Base-by-base conservation (phyloP, 2,113 vertebrate genomes). In the Toxotes chatareus region DNA sequence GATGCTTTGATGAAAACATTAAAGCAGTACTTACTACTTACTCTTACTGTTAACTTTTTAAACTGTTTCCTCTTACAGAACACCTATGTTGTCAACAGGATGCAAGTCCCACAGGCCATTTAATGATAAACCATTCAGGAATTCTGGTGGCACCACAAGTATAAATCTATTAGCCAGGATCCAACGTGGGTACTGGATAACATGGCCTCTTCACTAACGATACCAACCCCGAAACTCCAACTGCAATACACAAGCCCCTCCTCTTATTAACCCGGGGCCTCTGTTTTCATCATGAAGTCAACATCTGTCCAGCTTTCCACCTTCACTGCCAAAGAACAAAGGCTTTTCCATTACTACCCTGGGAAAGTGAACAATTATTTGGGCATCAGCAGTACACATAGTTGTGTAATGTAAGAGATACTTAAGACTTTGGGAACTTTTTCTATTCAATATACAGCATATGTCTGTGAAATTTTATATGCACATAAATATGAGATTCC, bases 301-400 rank as follows among this genome's bases (percentile, higher is more conserved):
- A 86, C 76, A 86, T 91, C 77, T 90, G 85, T 93, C 92, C 88
- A 91, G 85, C 82, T 95, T 94, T 94, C 94, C 94, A 90, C 79
- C 79, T 91, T 86, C 69, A 88, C 76, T 93, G 92, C 93, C 93
- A 89, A 76, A 93, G 70, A 91, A 93, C 89, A 94, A 94, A 91
- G 88, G 79, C 77, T 90, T 92, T 95, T 92, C 93, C 94, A 93
- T 86, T 86, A 86, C 89, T 44, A 69, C 81, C 84, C 72, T 94
- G 92, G 91, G 91, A 94, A 94, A 94, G 73, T 86, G 82, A 89
- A 86, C 86, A 82, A 82, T 88, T 89, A 89, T 84, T 83, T 77
- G 44, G 76, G 84, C 82, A 91, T 83, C 68, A 82, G 84, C 46
- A 76, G 75, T 82, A 83, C 82, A 75, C 88, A 80, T 46, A 63